Base-by-base conservation (phyloP, 1,140 invertebrate genomes). In the Coenobita brevimanus region DNA sequence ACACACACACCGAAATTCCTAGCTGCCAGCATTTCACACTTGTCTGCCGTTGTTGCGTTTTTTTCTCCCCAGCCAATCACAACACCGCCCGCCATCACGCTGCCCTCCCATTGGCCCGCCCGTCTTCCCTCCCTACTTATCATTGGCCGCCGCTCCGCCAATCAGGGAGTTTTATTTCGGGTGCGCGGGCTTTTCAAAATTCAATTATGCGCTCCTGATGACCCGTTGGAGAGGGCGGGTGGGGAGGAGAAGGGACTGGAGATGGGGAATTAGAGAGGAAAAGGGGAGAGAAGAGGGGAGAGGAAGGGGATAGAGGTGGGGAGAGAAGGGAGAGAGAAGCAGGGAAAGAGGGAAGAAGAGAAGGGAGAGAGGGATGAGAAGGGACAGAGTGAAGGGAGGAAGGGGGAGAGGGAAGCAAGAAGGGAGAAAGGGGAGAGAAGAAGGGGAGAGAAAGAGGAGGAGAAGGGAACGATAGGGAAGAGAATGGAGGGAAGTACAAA, bases 101-200 rank as follows among this genome's bases (percentile, higher is more conserved):
- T 13, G 27, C 36, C 2, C 27, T 24, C 27, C 73, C 24, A 76
- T 76, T 76, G 73, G 73, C n/a, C 46, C 41, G 3, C 27, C 36
- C 73, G 2, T 4, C 17, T 33, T 2, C 10, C 15, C 17, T 76
- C 41, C 73, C 73, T 76, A 24, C 73, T 76, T 76, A 76, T 76
- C 41, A 76, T 50, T 76, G 73, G 73, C 73, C 46, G 73, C 73
- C 38, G 73, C 41, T 4, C 38, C 3, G 46, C 73, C 73, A 76
- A 76, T 76, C 73, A 76, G 46, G 73, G 3, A 76, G 41, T 76
- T 76, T 76, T 76, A 76, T 76, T 76, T 50, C n/a, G 69, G 41
- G 73, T 36, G 73, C 15, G 73, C 73, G 73, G 73, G 73, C 73
- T 76, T 76, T 76, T 76, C 73, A 15, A 76, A 76, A 76, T 43